Base-by-base conservation (phyloP, 2,113 vertebrate species). In the Colistium nudipinnis region DNA sequence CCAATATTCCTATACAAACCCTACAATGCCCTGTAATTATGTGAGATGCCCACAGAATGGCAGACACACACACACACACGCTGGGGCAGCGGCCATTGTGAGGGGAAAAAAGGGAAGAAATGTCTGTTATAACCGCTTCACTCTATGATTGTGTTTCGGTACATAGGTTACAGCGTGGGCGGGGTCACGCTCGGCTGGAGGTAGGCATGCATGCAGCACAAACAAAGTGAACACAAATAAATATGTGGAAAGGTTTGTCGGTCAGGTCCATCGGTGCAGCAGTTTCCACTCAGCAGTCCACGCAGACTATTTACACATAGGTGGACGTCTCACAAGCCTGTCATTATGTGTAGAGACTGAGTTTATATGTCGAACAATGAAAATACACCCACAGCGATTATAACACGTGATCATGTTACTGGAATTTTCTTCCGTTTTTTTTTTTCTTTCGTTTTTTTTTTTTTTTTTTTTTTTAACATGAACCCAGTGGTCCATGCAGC, bases 21-120 rank as follows among this genome's bases (percentile, higher is more conserved):
- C 80, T 56, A 65, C 70, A 83, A 88, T 84, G 39, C 71, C 57
- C 72, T 82, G 57, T 79, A 86, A 89, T 87, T 88, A 88, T 86
- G 83, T 74, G 71, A 22, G 43, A 77, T 80, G 48, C 70, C 83
- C 68, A 11, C 75, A 82, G 82, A 85, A 85, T 65, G 71, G 64
- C 71, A 74, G 43, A 62, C 33, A 43, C 39, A 67, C 55, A 78
- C 71, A 74, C 38, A 62, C 33, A 43, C 39, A 67, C 55, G 76
- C 63, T 69, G 61, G 53, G 66, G 59, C 52, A 53, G 30, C 30
- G 70, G 59, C 43, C 65, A 80, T 63, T 66, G 33, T 56, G 35
- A 71, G 36, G 48, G 36, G 41, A 71, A 61, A 38, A 61, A 74
- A n/a, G n/a, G 52, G 19, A 28, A 53, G 56, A 61, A 38, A 27